Evolutionary conservation across 2,797 vertebrate genomes (phyloP).

Genomic region (Sardinella longiceps): DNA sequence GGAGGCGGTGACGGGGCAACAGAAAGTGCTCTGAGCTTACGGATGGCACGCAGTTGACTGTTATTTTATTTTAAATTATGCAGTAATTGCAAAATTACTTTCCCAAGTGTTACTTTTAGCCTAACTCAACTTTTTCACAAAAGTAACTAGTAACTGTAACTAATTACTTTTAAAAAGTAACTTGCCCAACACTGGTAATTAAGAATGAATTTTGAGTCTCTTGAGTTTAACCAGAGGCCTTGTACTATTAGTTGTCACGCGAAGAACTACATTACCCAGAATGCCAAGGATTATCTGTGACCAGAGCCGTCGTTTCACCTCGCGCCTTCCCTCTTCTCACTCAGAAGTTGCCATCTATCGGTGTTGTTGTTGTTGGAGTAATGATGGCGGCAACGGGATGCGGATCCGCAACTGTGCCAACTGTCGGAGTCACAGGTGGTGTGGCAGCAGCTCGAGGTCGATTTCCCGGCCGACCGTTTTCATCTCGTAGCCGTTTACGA

Average conservation of each 20-base stretch:
- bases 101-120: no score
- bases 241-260: not conserved
- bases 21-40: no score
- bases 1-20: no score
- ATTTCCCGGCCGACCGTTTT: conserved; percentile 88
- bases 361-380: conserved; percentile 86
- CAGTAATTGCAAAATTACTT: no score
- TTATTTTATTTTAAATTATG: no score
- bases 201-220: not conserved
- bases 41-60: no score
- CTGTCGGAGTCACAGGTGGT: conserved; percentile 80
- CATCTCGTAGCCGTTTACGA: conserved; percentile 81
- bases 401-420: conserved; percentile 87
- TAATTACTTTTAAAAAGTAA: no score
- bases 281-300: not conserved
- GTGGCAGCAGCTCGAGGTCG: conserved; percentile 84
- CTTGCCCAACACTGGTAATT: no score
- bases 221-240: not conserved
- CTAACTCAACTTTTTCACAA: no score
- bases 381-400: conserved; percentile 91
- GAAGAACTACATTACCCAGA: conserved; percentile 12
- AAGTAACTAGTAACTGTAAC: no score
- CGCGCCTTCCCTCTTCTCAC: conserved; percentile 82
- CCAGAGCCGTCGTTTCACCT: conserved; percentile 31
- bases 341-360: conserved; percentile 76